Evolutionary conservation across 2,113 vertebrate species (phyloP).

Genomic region (Acanthisitta chloris): DNA sequence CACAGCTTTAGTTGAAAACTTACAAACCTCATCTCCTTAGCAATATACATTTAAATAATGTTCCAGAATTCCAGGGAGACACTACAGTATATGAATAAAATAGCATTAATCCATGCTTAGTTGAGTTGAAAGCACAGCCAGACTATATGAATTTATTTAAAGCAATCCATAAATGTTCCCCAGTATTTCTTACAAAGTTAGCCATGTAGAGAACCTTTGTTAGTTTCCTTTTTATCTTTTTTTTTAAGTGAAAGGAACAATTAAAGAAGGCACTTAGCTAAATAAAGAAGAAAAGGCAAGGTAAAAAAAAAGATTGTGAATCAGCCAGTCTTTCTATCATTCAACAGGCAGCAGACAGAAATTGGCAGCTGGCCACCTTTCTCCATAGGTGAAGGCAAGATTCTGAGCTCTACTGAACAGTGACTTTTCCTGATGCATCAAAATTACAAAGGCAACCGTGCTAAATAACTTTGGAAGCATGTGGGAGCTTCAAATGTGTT

Average conservation of each 20-base stretch:
- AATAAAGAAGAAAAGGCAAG: constrained; percentile 46
- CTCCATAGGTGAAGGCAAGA: background rate
- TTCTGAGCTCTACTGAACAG: background rate
- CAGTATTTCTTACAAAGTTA: constrained; percentile 18
- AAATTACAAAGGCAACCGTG: constrained; percentile 44
- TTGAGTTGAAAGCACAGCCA: constrained; percentile 15
- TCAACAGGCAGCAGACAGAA: constrained; percentile 13
- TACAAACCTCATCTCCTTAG: constrained; percentile 41
- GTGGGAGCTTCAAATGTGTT: constrained; percentile 54
- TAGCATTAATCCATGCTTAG: constrained; percentile 23
- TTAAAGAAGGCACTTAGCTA: constrained; percentile 51
- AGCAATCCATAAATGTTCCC: background rate
- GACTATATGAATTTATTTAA: constrained; percentile 46
- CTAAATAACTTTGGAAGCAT: constrained; percentile 52
- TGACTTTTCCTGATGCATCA: constrained; percentile 54
- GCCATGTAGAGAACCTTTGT: constrained; percentile 21
- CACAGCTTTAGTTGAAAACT: background rate
- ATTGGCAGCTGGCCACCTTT: constrained; percentile 1
- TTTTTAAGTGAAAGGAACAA: constrained; percentile 35
- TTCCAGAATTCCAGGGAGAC: constrained; percentile 42
- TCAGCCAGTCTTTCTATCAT: constrained; percentile 15
- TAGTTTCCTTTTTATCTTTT: constrained; percentile 35
- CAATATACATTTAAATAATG: constrained; percentile 45
- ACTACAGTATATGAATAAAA: constrained; percentile 23
- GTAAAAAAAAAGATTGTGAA: background rate